phyloP scores from a whole-genome alignment of 2,888 invertebrate species.

The Galerucella calmariensis region DNA sequence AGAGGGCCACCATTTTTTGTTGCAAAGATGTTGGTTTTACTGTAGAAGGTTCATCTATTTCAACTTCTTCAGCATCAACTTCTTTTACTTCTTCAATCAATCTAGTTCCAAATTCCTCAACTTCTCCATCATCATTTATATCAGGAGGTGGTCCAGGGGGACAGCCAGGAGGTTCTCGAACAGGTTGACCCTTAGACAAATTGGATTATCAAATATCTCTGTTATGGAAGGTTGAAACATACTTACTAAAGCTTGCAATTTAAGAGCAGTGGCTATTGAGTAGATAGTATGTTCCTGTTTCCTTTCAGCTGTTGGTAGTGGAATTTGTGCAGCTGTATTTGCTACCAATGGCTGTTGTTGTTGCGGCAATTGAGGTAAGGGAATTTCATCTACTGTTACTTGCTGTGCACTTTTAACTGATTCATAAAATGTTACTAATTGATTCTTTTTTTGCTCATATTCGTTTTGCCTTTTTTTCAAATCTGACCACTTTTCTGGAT shows the following conservation, averaged over 20 bases:
- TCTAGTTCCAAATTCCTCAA: conserved; percentile 62
- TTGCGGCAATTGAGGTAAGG: conserved; percentile 78
- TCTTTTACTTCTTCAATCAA: conserved; percentile 54
- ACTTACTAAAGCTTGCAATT: conserved; percentile 60
- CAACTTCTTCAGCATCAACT: conserved; percentile 48
- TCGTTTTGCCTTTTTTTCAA: conserved; percentile 91
- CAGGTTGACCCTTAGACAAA: conserved; percentile 63
- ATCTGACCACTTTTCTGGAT: conserved; percentile 93
- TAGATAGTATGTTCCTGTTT: conserved; percentile 64
- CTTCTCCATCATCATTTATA: conserved; percentile 73
- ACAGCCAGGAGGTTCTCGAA: conserved; percentile 84
- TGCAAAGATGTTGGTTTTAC: conserved; percentile 81
- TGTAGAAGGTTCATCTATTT: conserved; percentile 41
- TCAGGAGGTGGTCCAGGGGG: conserved; percentile 88
- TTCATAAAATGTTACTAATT: conserved; percentile 92
- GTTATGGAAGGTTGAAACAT: neutral
- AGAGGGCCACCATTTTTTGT: conserved; percentile 88
- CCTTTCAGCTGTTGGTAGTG: conserved; percentile 59
- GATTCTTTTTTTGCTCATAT: conserved; percentile 88
- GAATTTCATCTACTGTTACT: conserved; percentile 95
- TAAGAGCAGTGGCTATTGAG: conserved; percentile 64
- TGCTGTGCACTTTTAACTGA: conserved; percentile 96
- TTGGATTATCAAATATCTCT: neutral
- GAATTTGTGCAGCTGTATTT: conserved; percentile 56
- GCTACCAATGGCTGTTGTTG: conserved; percentile 61